Conservation (phyloP, 2,113 vertebrate species). For the human region GRCh38 chr2:169663501-169664000, state of each 20-base stretch:
- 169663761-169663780: not conserved
- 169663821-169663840: not conserved
- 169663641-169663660: not conserved
- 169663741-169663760: not conserved
- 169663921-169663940: too few relatives aligned
- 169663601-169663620: not conserved
- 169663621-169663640: not conserved
- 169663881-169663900: not conserved
- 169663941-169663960: too few relatives aligned
- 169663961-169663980: not conserved
- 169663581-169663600: not conserved
- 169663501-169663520: not conserved
- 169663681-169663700: not conserved
- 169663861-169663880: slow-evolving; percentile 34
- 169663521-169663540: not conserved
- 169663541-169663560: not conserved
- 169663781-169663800: not conserved
- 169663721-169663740: not conserved
- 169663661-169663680: not conserved
- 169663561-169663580: not conserved
- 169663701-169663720: not conserved
- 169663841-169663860: not conserved
- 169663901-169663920: not conserved
- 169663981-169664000: not conserved
- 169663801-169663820: not conserved